Conservation (phyloP, 2,797 vertebrate genomes). For the Apodemus agrarius region DNA sequence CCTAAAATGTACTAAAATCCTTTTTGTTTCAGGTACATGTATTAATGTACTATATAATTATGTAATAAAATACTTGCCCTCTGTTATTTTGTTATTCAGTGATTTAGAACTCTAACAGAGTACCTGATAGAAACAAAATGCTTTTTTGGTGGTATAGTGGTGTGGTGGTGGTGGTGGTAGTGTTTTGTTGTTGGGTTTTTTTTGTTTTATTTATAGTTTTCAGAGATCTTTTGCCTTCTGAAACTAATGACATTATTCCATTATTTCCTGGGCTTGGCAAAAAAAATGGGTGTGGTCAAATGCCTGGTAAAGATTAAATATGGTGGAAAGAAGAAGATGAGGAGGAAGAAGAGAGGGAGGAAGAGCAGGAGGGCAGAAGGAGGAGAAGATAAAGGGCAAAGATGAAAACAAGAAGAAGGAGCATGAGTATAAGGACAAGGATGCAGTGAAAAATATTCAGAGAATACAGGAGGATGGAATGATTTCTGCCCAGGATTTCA, state of each 20-base stretch:
- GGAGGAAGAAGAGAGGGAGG: not conserved
- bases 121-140: not conserved
- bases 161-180: not conserved
- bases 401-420: not conserved
- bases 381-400: not conserved
- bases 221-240: not conserved
- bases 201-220: not conserved
- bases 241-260: not conserved
- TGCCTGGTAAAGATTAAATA: not conserved
- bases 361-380: not conserved
- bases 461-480: not conserved
- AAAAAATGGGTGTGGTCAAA: not conserved
- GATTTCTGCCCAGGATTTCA: not conserved
- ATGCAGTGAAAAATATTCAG: not conserved
- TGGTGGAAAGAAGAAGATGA: not conserved
- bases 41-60: no score
- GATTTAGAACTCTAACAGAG: accelerated
- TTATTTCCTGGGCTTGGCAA: not conserved
- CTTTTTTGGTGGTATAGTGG: not conserved
- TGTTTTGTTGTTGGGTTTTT: not conserved
- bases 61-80: not conserved
- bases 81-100: not conserved
- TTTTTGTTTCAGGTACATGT: not conserved
- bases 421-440: accelerated
- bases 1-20: not conserved